These are phyloP conservation scores for Tipula lateralis DNA, from an alignment of 2,888 invertebrate genomes.

Conservation along the genomic window DNA sequence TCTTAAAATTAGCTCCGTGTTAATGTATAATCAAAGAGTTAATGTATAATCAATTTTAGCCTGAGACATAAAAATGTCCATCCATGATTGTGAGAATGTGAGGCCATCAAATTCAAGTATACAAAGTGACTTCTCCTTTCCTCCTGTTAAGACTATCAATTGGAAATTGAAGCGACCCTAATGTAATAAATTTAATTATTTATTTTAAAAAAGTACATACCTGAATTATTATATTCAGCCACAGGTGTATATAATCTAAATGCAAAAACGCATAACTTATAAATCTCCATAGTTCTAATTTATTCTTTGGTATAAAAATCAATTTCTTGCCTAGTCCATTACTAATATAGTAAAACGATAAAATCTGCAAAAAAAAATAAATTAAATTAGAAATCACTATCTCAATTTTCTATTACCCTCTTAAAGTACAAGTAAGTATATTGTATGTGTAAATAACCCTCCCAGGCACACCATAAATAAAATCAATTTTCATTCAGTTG, in stretches of 20 bases:
- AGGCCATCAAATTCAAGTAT: too few species aligned
- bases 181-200: too few species aligned
- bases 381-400: neutral
- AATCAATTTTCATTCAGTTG: neutral
- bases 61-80: too few species aligned
- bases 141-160: too few species aligned
- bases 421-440: neutral
- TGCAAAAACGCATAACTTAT: conserved; percentile 75
- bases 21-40: too few species aligned
- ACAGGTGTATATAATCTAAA: conserved; percentile 68
- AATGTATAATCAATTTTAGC: too few species aligned
- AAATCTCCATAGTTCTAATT: conserved; percentile 66
- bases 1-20: too few species aligned
- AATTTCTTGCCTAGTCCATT: neutral
- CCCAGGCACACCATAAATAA: neutral
- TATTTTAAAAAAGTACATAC: too few species aligned
- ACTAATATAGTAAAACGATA: neutral
- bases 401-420: neutral
- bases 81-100: too few species aligned
- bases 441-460: neutral
- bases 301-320: conserved; percentile 32
- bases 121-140: too few species aligned
- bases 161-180: too few species aligned
- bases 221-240: conserved; percentile 71
- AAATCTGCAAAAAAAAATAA: neutral